Evolutionary conservation across 2,797 vertebrate genomes (phyloP), one percentile per base, ranked within the genome.

Genomic region (Potorous gilbertii): DNA sequence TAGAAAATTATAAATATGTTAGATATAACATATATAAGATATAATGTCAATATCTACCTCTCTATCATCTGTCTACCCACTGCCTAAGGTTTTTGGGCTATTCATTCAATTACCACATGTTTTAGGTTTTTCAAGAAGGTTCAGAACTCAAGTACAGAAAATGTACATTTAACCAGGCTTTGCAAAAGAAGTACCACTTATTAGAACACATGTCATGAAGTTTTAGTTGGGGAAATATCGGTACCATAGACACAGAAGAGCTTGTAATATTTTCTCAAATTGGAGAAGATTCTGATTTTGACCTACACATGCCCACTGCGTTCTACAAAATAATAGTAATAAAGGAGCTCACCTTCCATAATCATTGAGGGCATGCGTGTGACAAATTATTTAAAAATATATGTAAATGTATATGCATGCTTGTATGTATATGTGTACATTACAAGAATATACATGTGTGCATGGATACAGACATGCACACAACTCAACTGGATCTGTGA

Each of bases 331-430:
- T 40, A 24, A 0, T 81, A 81, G 8, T 81, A 9, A 46, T 10
- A 81, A 62, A 81, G 27, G 40, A 81, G 9, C 27, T 81, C 24
- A 27, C 12, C 0, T 46, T 21, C 40, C 8, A 46, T 46, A 81
- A 81, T 81, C 40, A 46, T 21, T 2, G 46, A 81, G 40, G 9
- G 8, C 66, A 74, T 46, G 18, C 46, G 74, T 81, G 21, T 81
- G 40, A 40, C 40, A 21, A 8, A 66, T 40, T 66, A n/a, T 66
- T 34, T 34, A 4, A 5, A 66, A n/a, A n/a, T n/a, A n/a, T 14
- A 0, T 11, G 0, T 0, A 24, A 3, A 55, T 10, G 24, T 50
- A 11, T 34, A 4, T 1, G 2, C 0, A 3, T 13, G 1, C 14
- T 11, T 46, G 4, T 24, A 28, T 18, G 5, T 10, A 52, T 12